phyloP scores from a whole-genome alignment of 2,888 invertebrate genomes.

The Pachymerium ferrugineum region DNA sequence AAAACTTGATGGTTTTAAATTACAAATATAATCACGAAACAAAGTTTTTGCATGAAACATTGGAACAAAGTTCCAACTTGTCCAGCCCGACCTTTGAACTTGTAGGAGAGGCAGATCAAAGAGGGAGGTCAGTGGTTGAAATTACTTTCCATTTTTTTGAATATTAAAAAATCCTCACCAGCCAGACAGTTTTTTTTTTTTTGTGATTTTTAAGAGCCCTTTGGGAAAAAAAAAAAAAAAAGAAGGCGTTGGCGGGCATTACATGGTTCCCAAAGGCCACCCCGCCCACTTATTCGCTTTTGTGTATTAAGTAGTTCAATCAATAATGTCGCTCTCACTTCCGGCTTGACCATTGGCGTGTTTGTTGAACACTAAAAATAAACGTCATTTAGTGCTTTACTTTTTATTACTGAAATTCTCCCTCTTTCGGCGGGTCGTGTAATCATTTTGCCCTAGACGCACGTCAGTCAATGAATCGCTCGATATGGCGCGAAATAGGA shows the following conservation, averaged over 20 bases:
- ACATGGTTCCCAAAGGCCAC: constrained; percentile 6
- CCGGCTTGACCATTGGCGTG: constrained; percentile 20
- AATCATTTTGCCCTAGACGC: constrained; percentile 24
- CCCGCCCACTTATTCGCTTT: constrained; percentile 16
- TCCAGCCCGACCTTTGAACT: constrained; percentile 11
- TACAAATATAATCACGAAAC: not conserved
- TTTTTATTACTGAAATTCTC: not conserved
- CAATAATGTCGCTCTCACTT: constrained; percentile 1
- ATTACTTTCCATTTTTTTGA: not conserved
- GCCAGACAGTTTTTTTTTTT: too few relatives aligned
- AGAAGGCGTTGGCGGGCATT: constrained; percentile 21
- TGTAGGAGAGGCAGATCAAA: not conserved
- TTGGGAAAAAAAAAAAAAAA: too few relatives aligned
- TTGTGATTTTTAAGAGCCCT: not conserved
- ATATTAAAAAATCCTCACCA: too few relatives aligned
- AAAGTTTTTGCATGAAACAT: not conserved
- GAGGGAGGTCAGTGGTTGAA: constrained; percentile 14
- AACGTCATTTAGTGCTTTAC: not conserved
- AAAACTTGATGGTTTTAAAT: not conserved
- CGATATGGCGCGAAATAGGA: constrained; percentile 9
- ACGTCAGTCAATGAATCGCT: constrained; percentile 25
- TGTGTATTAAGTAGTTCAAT: constrained; percentile 20
- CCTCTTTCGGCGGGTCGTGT: not conserved
- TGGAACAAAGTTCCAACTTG: not conserved
- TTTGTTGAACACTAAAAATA: too few relatives aligned